Evolutionary conservation across 1,140 invertebrate genomes (phyloP).

Genomic region (Hormaphis cornu): DNA sequence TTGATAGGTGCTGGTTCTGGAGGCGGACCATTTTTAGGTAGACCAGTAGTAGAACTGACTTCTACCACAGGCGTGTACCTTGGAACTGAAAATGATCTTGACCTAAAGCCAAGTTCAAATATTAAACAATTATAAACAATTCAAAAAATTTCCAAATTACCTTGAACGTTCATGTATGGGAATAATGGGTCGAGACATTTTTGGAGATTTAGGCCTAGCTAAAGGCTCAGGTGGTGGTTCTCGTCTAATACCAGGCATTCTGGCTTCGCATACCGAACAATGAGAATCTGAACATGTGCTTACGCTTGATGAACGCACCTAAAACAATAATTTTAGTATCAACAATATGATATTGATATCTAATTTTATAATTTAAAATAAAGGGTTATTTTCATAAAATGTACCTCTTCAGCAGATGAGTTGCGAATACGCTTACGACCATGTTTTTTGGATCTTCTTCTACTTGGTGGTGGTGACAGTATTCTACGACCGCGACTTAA

Average conservation of each 20-base stretch:
- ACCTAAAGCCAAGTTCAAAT: slow-evolving; percentile 39
- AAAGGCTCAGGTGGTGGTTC: slow-evolving; percentile 37
- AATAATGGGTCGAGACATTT: slow-evolving; percentile 21
- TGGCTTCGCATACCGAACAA: slow-evolving; percentile 58
- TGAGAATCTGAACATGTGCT: slow-evolving; percentile 72
- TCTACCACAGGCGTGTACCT: slow-evolving; percentile 36
- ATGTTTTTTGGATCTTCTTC: slow-evolving; percentile 9
- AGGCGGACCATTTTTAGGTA: slow-evolving; percentile 36
- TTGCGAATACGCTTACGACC: slow-evolving; percentile 12
- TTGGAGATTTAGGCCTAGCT: slow-evolving; percentile 20
- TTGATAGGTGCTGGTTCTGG: slow-evolving; percentile 42
- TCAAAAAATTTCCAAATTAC: neutral
- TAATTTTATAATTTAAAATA: neutral
- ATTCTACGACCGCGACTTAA: slow-evolving; percentile 14
- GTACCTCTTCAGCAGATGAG: slow-evolving; percentile 15
- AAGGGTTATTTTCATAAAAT: too few relatives aligned
- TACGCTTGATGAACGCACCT: slow-evolving; percentile 51
- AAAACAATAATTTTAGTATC: neutral
- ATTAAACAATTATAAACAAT: neutral
- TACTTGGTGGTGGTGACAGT: neutral
- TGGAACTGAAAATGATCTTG: slow-evolving; percentile 45
- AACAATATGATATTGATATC: neutral
- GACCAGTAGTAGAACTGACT: slow-evolving; percentile 28
- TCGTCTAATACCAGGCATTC: slow-evolving; percentile 39
- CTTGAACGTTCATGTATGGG: slow-evolving; percentile 21